phyloP scores from a whole-genome alignment of 2,888 invertebrate genomes.

The Ophion ventricosus region DNA sequence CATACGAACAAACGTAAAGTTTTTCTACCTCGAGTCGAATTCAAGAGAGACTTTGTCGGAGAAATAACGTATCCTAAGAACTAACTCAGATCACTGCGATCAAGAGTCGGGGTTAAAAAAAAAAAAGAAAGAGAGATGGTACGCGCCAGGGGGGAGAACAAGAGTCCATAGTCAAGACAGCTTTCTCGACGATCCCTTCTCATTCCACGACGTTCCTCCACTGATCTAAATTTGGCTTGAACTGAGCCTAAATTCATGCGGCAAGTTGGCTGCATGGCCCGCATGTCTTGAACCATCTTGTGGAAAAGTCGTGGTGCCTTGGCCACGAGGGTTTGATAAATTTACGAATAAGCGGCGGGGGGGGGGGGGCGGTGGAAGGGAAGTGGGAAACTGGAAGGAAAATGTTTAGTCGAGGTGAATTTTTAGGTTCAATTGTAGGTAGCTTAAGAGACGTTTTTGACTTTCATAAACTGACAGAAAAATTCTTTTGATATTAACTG shows the following conservation, averaged over 20 bases:
- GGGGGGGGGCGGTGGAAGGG: neutral
- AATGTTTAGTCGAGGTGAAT: neutral
- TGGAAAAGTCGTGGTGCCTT: slow-evolving; percentile 52
- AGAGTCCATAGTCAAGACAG: slow-evolving; percentile 45
- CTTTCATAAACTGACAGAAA: neutral
- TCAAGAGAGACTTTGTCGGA: slow-evolving; percentile 7
- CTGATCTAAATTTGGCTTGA: slow-evolving; percentile 79
- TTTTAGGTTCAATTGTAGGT: neutral
- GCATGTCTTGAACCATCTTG: slow-evolving; percentile 56
- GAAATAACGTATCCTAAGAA: slow-evolving; percentile 29
- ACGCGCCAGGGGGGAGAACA: slow-evolving; percentile 26
- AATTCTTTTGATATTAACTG: neutral
- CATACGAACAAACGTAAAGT: slow-evolving; percentile 49
- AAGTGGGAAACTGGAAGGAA: neutral
- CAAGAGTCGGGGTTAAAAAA: neutral
- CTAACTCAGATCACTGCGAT: slow-evolving; percentile 3
- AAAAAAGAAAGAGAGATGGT: neutral
- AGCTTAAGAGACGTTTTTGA: neutral
- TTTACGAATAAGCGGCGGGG: neutral
- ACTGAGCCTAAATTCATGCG: slow-evolving; percentile 76
- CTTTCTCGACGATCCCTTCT: slow-evolving; percentile 59
- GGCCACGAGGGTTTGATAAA: slow-evolving; percentile 31
- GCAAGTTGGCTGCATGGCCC: slow-evolving; percentile 63
- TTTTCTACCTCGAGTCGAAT: slow-evolving; percentile 15
- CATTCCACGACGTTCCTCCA: slow-evolving; percentile 69